Conservation (phyloP, 2,888 invertebrate genomes). For the Clunio marinus region DNA sequence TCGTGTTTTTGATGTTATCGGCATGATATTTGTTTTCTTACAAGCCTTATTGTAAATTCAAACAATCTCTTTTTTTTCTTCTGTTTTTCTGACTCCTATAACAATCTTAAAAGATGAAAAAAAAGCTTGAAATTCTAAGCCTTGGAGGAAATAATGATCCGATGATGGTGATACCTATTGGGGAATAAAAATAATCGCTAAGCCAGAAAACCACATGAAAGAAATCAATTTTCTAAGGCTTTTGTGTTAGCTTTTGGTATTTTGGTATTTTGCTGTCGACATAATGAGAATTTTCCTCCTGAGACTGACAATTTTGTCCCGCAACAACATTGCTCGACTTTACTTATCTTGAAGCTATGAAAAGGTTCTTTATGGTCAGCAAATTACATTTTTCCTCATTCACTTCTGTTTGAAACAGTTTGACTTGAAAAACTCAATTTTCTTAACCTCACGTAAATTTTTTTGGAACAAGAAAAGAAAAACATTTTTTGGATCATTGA, state of each 20-base stretch:
- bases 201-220: no score
- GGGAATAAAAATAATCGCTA: no score
- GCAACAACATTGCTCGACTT: neutral
- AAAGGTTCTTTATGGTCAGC: neutral
- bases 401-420: neutral
- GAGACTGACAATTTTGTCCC: neutral
- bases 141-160: neutral
- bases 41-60: no score
- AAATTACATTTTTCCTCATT: neutral
- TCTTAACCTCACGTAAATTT: neutral
- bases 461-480: neutral
- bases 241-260: no score
- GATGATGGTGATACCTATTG: no score
- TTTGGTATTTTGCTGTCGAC: neutral
- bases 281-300: neutral
- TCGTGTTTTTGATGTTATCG: conserved; percentile 1
- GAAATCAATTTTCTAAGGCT: neutral
- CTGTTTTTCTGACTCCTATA: no score
- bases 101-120: no score
- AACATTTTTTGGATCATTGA: neutral
- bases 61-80: no score
- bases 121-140: neutral
- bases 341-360: neutral
- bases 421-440: neutral
- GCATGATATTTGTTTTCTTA: no score